A percentile compares a stretch with the other conserved stretches of the same genome.
These are phyloP conservation scores for Gallirallus australis DNA, from an alignment of 2,797 vertebrate genomes.

Conservation along the genomic window DNA sequence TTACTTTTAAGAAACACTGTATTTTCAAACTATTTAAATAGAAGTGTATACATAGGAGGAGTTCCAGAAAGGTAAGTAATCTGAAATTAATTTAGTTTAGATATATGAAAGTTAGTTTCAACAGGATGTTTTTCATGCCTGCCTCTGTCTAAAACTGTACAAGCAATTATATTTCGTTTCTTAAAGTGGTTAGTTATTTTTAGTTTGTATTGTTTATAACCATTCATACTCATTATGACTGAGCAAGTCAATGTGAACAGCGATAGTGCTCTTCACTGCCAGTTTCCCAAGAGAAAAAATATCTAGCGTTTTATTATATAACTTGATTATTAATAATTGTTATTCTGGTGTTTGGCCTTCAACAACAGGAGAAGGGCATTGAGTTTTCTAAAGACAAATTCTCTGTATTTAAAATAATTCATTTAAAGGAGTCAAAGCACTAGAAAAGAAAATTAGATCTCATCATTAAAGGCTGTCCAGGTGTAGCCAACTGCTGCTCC, in stretches of 20 bases:
- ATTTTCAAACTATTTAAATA: background rate
- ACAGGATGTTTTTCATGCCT: background rate
- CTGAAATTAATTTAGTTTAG: background rate
- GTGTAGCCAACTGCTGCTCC: background rate
- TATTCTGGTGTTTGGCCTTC: background rate
- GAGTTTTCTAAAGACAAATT: background rate
- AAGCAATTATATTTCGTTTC: background rate
- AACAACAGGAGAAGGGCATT: background rate
- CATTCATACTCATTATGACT: background rate
- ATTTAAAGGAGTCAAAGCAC: background rate
- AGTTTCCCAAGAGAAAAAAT: background rate
- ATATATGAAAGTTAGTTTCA: background rate
- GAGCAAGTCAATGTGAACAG: background rate
- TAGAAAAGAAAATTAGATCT: background rate
- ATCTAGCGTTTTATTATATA: background rate
- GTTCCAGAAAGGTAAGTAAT: background rate
- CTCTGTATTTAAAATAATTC: background rate
- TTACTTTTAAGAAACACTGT: background rate
- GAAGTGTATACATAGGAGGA: background rate
- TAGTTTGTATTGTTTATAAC: background rate
- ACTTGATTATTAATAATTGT: background rate
- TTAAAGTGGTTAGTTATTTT: background rate
- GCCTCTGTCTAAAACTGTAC: background rate
- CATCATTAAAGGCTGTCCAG: background rate
- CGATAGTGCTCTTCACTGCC: background rate